phyloP scores from a whole-genome alignment of 2,797 vertebrate species.

The Coluber constrictor region DNA sequence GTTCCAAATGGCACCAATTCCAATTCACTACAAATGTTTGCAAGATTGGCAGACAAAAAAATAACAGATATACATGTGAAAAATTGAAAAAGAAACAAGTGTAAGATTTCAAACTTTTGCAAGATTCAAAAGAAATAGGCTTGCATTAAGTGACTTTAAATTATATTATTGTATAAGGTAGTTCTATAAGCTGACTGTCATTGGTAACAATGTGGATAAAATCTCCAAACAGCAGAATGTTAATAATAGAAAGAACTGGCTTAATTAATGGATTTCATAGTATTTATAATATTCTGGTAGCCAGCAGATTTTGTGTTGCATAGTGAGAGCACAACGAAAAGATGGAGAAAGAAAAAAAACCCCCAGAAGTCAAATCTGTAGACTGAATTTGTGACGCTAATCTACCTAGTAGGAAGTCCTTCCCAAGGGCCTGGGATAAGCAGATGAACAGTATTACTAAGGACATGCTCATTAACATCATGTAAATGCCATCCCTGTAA shows the following conservation, averaged over 20 bases:
- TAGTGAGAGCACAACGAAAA: too few relatives aligned
- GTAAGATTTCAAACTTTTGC: background rate
- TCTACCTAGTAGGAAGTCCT: background rate
- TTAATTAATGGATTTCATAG: background rate
- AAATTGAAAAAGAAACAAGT: background rate
- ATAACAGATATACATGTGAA: background rate
- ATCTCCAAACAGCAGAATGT: background rate
- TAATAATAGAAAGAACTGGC: background rate
- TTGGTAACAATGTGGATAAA: background rate
- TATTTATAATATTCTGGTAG: background rate
- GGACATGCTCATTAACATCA: background rate
- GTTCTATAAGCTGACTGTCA: background rate
- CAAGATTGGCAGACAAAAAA: background rate
- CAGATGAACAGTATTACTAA: background rate
- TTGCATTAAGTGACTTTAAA: background rate
- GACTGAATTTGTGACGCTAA: background rate
- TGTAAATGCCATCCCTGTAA: background rate
- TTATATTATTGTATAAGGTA: background rate
- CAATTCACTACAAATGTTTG: background rate
- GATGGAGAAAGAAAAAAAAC: too few relatives aligned
- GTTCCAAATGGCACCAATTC: background rate
- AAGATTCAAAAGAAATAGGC: background rate
- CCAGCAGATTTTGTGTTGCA: too few relatives aligned
- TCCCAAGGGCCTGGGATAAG: background rate
- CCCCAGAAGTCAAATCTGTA: background rate